A percentile compares a stretch with the other conserved stretches of the same genome.
These are phyloP conservation scores for Hippocampus barbouri DNA, from an alignment of 2,113 vertebrate species.

Conservation along the genomic window DNA sequence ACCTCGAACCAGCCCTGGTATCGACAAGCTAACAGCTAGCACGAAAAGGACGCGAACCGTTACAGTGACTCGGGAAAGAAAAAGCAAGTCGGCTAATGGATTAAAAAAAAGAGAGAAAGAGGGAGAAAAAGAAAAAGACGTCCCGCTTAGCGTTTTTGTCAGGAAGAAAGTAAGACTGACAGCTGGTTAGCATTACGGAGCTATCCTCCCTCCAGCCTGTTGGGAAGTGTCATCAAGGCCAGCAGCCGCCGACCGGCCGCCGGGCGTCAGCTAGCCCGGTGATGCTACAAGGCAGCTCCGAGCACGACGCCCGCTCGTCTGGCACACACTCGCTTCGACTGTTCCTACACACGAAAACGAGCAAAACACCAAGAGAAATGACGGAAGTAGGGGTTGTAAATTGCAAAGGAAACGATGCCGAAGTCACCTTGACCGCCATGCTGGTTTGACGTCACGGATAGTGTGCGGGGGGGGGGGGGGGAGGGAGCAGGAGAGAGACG, in stretches of 20 bases:
- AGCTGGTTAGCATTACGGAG: conserved; percentile 37
- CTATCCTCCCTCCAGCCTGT: conserved; percentile 33
- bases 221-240: conserved; percentile 53
- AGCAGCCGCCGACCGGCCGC: conserved; percentile 18
- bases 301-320: conserved; percentile 1
- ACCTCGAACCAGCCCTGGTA: not conserved
- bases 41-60: conserved; percentile 41
- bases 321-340: not conserved
- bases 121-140: not conserved
- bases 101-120: not conserved
- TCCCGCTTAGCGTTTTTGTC: not conserved
- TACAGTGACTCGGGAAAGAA: conserved; percentile 3
- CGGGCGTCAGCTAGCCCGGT: conserved; percentile 43
- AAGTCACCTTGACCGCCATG: conserved; percentile 99
- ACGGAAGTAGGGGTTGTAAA: conserved; percentile 26
- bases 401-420: conserved; percentile 59
- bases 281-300: conserved; percentile 43
- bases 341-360: conserved; percentile 3
- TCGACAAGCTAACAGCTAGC: conserved; percentile 30
- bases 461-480: conserved; percentile 13
- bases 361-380: conserved; percentile 18
- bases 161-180: conserved; percentile 6
- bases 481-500: not conserved
- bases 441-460: conserved; percentile 80
- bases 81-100: not conserved